These are phyloP conservation scores for Drosophila tripunctata DNA, from an alignment of 2,888 invertebrate species.

Conservation along the genomic window DNA sequence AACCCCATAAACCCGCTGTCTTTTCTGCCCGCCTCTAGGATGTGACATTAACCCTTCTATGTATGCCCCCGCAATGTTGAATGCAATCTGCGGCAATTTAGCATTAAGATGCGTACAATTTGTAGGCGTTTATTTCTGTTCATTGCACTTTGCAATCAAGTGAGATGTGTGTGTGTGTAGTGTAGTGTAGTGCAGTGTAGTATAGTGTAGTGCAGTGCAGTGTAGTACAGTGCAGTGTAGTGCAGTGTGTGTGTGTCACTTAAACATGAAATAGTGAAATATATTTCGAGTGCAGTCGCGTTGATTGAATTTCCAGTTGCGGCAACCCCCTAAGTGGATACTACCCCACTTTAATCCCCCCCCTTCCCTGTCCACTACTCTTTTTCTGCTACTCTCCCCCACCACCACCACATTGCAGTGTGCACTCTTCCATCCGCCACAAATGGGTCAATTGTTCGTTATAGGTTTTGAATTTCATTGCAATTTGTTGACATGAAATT, in stretches of 20 bases:
- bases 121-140: constrained; percentile 36
- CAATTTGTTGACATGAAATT: constrained; percentile 53
- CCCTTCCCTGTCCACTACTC: background rate
- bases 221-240: too few relatives aligned
- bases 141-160: constrained; percentile 17
- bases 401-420: background rate
- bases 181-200: too few relatives aligned
- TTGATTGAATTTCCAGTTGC: constrained; percentile 57
- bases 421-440: constrained; percentile 29
- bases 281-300: constrained; percentile 53
- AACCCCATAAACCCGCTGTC: background rate
- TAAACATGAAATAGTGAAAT: constrained; percentile 33
- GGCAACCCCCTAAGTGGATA: background rate
- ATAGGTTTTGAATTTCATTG: constrained; percentile 59
- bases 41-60: constrained; percentile 3
- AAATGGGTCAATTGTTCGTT: constrained; percentile 66
- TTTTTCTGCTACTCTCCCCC: background rate
- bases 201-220: too few relatives aligned
- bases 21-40: background rate
- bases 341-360: background rate
- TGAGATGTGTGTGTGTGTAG: background rate
- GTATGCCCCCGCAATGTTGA: constrained; percentile 8
- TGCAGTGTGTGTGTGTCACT: constrained; percentile 24
- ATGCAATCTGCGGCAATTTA: constrained; percentile 46
- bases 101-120: constrained; percentile 51